Evolutionary conservation across 2,888 invertebrate species (phyloP), one percentile per base, ranked within the genome.

Genomic region (Coelogynopora nodosa): DNA sequence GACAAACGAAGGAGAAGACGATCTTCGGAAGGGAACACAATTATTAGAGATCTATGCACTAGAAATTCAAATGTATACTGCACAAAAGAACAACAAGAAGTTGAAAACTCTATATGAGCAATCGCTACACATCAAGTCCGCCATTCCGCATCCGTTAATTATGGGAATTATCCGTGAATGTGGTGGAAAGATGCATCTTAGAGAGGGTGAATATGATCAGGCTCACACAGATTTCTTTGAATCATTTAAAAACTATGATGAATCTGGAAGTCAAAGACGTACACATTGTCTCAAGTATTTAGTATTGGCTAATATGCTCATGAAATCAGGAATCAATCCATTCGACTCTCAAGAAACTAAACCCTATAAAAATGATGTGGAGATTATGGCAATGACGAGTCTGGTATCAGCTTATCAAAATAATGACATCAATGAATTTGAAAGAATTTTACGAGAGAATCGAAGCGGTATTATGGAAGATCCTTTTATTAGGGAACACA

Each of bases 101-200:
- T 92, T 98, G 30, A 92, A 92, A 90, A 95, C 96, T 0, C 93
- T 99, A 18, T 99, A 99, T 91, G 98, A 99, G 92, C 97, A 98
- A 91, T 98, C 98, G 0, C 93, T 99, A 88, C 97, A 98, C 92
- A 98, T 99, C 89, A 99, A 99, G 92, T 97, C 98, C 67, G 99
- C 98, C 84, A 99, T 99, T 91, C 98, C 99, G n/a, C 99, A 99
- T 94, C 99, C 99, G 0, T 93, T 99, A 31, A 99, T 99, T 89
- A 98, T 99, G 98, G 98, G 98, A 18, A 98, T 99, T 31, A 99
- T 99, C 88, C 94, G 98, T 94, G 98, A 99, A 93, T 99, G 98
- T 92, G 99, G 98, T 0, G 99, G 99, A 0, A 99, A 99, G 93
- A 99, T 99, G 99, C 98, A 99, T 93, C 93, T 99, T 82, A 94